Evolutionary conservation across 2,888 invertebrate genomes (phyloP).

Genomic region (Galerucella pusilla): DNA sequence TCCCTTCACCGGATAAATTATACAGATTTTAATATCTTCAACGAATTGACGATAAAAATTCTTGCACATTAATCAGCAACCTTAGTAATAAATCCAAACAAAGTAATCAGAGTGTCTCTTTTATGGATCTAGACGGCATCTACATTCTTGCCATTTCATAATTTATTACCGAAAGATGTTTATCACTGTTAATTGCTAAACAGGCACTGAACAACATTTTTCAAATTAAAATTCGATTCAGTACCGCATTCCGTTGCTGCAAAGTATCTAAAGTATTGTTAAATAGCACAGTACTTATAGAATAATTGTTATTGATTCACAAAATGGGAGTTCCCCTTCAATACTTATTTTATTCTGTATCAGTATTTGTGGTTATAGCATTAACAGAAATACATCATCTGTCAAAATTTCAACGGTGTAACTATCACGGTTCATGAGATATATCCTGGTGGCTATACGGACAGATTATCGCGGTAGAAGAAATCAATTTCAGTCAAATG

Average conservation of each 20-base stretch:
- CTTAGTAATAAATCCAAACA: neutral
- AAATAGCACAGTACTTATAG: too few species aligned
- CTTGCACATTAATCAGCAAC: neutral
- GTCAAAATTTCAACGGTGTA: too few species aligned
- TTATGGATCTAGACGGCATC: neutral
- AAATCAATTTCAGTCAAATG: neutral
- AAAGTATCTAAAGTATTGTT: too few species aligned
- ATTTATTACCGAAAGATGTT: neutral
- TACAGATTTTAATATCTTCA: neutral
- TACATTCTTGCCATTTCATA: constrained; percentile 1
- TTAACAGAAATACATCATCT: too few species aligned
- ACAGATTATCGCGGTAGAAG: neutral
- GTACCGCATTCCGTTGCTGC: neutral
- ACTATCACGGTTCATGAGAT: too few species aligned
- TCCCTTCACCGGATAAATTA: neutral
- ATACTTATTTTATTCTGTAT: too few species aligned
- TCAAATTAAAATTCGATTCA: neutral
- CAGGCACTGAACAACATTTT: neutral
- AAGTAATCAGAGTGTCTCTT: neutral
- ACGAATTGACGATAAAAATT: neutral
- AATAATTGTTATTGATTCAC: too few species aligned
- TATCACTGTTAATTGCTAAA: constrained; percentile 2
- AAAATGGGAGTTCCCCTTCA: too few species aligned
- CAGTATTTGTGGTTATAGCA: too few species aligned
- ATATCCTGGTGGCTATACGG: too few species aligned